Conservation (phyloP, 64 coral and sea anemone species). For the Porites lutea region DNA sequence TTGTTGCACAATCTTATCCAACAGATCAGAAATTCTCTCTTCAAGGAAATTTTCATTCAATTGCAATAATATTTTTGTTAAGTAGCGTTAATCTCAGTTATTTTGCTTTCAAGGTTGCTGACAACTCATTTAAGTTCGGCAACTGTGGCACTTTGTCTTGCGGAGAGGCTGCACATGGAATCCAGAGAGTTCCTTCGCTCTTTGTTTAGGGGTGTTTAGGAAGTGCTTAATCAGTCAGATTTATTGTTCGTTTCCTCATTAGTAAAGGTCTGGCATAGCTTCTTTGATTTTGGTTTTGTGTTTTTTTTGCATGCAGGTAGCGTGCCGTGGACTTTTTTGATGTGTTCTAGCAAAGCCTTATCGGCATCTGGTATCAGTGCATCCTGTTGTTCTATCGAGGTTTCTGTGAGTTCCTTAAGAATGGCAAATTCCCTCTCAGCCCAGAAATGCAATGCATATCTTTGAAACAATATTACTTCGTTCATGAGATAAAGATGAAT, state of each 20-base stretch:
- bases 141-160: not conserved
- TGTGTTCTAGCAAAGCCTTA: not conserved
- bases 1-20: not conserved
- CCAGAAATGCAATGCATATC: not conserved
- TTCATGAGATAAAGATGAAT: not conserved
- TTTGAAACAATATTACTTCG: not conserved
- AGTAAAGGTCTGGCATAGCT: not conserved
- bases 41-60: not conserved
- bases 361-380: not conserved
- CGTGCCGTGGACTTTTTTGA: not conserved
- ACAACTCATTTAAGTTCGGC: constrained; percentile 3
- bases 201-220: not conserved
- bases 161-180: not conserved
- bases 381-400: not conserved
- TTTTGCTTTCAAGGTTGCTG: not conserved
- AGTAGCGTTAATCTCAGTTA: not conserved
- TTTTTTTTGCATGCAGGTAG: not conserved
- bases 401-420: not conserved
- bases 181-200: constrained; percentile 2
- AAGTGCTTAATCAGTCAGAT: not conserved
- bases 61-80: not conserved
- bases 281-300: not conserved
- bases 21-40: not conserved
- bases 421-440: not conserved
- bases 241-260: not conserved